Conservation (phyloP, 2,797 vertebrate genomes). For the Fundulus diaphanus region DNA sequence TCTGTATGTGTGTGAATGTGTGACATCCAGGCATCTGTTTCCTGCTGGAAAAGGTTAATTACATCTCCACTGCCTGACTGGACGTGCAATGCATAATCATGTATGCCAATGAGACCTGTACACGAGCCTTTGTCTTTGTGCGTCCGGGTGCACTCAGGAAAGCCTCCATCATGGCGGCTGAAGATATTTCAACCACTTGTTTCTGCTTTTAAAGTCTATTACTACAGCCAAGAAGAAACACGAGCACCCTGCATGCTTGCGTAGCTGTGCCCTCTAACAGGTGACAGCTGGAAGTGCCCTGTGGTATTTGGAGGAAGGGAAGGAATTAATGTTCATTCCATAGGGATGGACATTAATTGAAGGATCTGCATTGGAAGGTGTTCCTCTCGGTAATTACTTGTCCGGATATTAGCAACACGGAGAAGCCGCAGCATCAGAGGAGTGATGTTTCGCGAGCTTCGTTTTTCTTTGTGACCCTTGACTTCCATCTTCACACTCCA, state of each 20-base stretch:
- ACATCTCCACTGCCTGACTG: conserved; percentile 78
- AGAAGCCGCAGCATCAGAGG: conserved; percentile 39
- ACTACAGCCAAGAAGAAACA: conserved; percentile 43
- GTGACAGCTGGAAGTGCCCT: conserved; percentile 61
- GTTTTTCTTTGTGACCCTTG: conserved; percentile 69
- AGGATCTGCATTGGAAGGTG: conserved; percentile 46
- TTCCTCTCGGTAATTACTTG: conserved; percentile 66
- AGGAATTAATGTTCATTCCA: no score
- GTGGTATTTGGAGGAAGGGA: conserved; percentile 55
- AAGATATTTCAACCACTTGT: conserved; percentile 67
- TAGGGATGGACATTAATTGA: conserved; percentile 53
- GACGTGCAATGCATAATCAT: conserved; percentile 82
- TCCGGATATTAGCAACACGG: conserved; percentile 54
- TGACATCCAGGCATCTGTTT: conserved; percentile 80
- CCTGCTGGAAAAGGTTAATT: conserved; percentile 86
- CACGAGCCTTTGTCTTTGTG: conserved; percentile 46
- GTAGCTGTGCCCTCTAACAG: conserved; percentile 55
- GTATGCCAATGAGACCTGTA: conserved; percentile 75
- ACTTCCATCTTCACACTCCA: conserved; percentile 75
- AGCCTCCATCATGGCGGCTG: conserved; percentile 28
- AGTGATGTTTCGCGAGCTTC: conserved; percentile 38
- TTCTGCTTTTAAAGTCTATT: conserved; percentile 60
- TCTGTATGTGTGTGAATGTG: conserved; percentile 46
- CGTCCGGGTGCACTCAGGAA: conserved; percentile 39
- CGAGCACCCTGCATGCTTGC: not conserved